Evolutionary conservation across 2,888 invertebrate genomes (phyloP), one percentile per base, ranked within the genome.

Genomic region (Salticus scenicus): DNA sequence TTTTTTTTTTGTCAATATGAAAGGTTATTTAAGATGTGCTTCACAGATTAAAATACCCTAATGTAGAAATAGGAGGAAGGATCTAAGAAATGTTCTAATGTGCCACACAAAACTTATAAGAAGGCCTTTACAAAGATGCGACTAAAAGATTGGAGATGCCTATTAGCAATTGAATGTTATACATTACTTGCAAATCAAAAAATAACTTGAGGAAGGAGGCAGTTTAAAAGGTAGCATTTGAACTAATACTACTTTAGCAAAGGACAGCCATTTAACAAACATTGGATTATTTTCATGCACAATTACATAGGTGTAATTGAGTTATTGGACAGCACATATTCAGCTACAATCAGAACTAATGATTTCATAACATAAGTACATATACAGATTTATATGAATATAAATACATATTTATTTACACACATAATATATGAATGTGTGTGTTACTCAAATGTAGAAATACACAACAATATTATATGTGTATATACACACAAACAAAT

Each of bases 71-170:
- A 57, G 4, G 57, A 24, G 24, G 57, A 57, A 4, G 24, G 4
- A 57, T 57, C 57, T 57, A 57, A 17, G 37, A 47, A 57, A 20
- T 57, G 24, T 24, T 57, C 57, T 57, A 57, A 24, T 20, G 57
- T 57, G 57, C 57, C 57, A 57, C 24, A 47, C n/a, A 57, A 57
- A 57, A 47, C 47, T 47, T n/a, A 47, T 47, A 47, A 57, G 57
- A 57, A 57, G 20, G 24, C 57, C 24, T 20, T 57, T 57, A 57
- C 57, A 57, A 57, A 57, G 57, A 57, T 57, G 57, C 57, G 14
- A 57, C 57, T 57, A 57, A 47, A 47, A 57, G 24, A 57, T 24
- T 57, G 20, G 57, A 57, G 57, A 57, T 4, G 57, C 57, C 57
- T 57, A 57, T 57, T 57, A 57, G 57, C 57, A 57, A 24, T 37